Conservation (phyloP, 1,140 invertebrate genomes). For the Brachionus paranguensis region DNA sequence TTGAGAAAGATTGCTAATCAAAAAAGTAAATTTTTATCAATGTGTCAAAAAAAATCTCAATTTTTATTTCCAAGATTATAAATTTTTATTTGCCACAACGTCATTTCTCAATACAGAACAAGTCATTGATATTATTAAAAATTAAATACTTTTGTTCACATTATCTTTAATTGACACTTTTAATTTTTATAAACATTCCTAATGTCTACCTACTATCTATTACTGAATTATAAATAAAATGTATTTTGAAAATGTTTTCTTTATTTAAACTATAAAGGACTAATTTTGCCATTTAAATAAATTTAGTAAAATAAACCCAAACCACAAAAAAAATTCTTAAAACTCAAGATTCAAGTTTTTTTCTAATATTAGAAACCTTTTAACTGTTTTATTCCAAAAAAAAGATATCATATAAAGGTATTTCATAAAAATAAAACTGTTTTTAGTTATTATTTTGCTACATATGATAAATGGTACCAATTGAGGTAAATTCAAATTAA, state of each 20-base stretch:
- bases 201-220: neutral
- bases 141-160: neutral
- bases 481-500: neutral
- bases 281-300: neutral
- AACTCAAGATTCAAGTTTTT: neutral
- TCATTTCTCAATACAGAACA: constrained; percentile 8
- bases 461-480: neutral
- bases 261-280: neutral
- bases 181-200: neutral
- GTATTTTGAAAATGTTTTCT: neutral
- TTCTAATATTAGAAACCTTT: neutral
- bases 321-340: neutral
- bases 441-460: no score
- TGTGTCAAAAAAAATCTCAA: neutral
- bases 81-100: constrained; percentile 34
- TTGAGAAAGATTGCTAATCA: constrained; percentile 1
- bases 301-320: neutral
- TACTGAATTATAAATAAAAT: neutral
- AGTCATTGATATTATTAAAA: constrained; percentile 5
- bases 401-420: neutral
- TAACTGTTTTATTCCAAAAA: neutral
- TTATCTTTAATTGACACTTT: neutral
- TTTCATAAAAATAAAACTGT: neutral
- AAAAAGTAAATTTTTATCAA: constrained; percentile 15
- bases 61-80: neutral